Evolutionary conservation across 2,113 vertebrate genomes (phyloP), one percentile per base, ranked within the genome.

Genomic region (Poecile atricapillus): DNA sequence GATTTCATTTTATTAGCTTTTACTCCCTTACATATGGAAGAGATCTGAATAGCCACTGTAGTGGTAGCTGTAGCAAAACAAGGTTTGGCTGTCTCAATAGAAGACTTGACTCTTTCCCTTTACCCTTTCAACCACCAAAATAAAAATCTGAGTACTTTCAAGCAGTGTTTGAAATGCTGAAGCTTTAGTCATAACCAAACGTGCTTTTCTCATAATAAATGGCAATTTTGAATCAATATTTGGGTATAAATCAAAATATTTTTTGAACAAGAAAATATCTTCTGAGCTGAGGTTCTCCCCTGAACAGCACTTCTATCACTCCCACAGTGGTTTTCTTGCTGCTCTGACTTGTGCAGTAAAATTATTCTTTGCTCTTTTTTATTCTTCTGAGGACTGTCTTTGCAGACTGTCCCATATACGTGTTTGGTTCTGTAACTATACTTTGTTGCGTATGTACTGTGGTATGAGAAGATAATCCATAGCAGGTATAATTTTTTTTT

Each of bases 381-480:
- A 31, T 11, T 86, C 23, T 6, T 69, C 39, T 84, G 46, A 33
- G 43, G 31, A 44, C 30, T 73, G 1, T 73, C 37, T 75, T 83
- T 52, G 69, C 47, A 70, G n/a, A 41, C 11, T 69, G 7, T 27
- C 31, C 25, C 4, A 18, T 5, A 8, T 13, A 19, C 2, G 2
- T 19, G 10, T n/a, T 52, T 49, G 16, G 1, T 13, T 47, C 77
- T 67, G 37, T 49, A 25, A 31, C 18, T 77, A 7, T 7, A 3
- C 22, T 71, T 76, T 65, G 7, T 70, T 47, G 9, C 55, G 6
- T 64, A 5, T 0, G 0, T 78, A 33, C 16, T 2, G 0, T 41
- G 37, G 25, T 67, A 44, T 56, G 16, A 52, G 30, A 87, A 60
- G 15, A 69, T 27, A 43, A 25, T 74, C 55, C 7, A 13, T 41